Conservation (phyloP, 2,113 vertebrate species). For the Rhegmatorhina hoffmannsi region DNA sequence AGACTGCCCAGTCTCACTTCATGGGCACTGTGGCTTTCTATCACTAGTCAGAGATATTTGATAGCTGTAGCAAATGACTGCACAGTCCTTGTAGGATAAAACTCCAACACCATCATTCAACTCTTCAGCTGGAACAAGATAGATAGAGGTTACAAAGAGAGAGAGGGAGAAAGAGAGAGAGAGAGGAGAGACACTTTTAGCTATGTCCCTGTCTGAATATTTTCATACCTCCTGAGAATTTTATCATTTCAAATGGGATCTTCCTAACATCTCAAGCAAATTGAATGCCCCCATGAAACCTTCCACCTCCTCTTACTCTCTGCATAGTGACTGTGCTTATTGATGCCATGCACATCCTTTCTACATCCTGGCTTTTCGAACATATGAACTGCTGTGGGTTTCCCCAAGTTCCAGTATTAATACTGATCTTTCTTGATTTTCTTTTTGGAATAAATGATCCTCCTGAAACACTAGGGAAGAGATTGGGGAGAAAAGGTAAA, state of each 20-base stretch:
- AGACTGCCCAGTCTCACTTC: not conserved
- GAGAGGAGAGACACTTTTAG: not conserved
- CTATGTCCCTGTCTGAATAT: not conserved
- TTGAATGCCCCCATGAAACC: not conserved
- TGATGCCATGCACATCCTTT: not conserved
- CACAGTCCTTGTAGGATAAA: slow-evolving; percentile 30
- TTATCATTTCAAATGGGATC: not conserved
- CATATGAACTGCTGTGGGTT: not conserved
- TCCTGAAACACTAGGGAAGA: not conserved
- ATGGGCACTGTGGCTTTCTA: not conserved
- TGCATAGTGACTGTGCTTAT: not conserved
- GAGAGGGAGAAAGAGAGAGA: not conserved
- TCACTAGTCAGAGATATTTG: not conserved
- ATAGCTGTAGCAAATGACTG: slow-evolving; percentile 8
- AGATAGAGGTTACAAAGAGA: not conserved
- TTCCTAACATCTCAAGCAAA: not conserved
- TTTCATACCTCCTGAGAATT: not conserved
- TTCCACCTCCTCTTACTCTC: not conserved
- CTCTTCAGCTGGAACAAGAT: not conserved
- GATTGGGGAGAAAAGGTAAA: not conserved
- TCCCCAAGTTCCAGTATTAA: not conserved
- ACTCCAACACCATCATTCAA: not conserved
- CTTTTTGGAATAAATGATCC: not conserved
- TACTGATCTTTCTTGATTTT: not conserved
- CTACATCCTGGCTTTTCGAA: not conserved